Percentiles rank a stretch among this genome's conserved stretches.
These are phyloP conservation scores for Siniperca knerii DNA, from an alignment of 2,113 vertebrate genomes.

Conservation along the genomic window DNA sequence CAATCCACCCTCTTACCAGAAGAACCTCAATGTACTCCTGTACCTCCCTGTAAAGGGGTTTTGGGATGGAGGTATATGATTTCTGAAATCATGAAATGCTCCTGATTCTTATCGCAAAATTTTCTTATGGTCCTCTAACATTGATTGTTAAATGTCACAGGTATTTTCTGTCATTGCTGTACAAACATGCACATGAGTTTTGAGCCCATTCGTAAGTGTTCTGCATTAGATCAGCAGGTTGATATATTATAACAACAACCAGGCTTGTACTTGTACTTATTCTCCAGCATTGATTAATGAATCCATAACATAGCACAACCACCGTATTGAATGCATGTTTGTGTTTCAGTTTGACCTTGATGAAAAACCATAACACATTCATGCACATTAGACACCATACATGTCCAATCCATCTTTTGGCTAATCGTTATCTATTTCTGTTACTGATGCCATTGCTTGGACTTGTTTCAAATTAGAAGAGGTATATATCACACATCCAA, in stretches of 20 bases:
- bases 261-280: slow-evolving; percentile 31
- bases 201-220: slow-evolving; percentile 8
- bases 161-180: slow-evolving; percentile 28
- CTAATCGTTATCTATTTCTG: slow-evolving; percentile 67
- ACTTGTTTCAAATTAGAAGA: slow-evolving; percentile 73
- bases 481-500: slow-evolving; percentile 73
- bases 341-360: slow-evolving; percentile 71
- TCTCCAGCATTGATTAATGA: slow-evolving; percentile 59
- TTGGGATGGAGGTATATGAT: no score
- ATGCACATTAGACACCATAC: slow-evolving; percentile 70
- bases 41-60: no score
- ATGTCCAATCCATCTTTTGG: slow-evolving; percentile 69
- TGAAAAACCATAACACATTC: slow-evolving; percentile 74
- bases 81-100: no score
- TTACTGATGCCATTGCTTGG: slow-evolving; percentile 47
- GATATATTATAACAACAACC: slow-evolving; percentile 46
- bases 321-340: slow-evolving; percentile 53
- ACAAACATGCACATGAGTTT: slow-evolving; percentile 3
- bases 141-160: background rate
- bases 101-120: no score
- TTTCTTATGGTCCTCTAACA: no score
- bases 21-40: no score
- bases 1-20: no score
- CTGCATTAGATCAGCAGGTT: slow-evolving; percentile 34
- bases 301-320: slow-evolving; percentile 47